phyloP scores from a whole-genome alignment of 2,113 vertebrate genomes.

The Aleadryas rufinucha region DNA sequence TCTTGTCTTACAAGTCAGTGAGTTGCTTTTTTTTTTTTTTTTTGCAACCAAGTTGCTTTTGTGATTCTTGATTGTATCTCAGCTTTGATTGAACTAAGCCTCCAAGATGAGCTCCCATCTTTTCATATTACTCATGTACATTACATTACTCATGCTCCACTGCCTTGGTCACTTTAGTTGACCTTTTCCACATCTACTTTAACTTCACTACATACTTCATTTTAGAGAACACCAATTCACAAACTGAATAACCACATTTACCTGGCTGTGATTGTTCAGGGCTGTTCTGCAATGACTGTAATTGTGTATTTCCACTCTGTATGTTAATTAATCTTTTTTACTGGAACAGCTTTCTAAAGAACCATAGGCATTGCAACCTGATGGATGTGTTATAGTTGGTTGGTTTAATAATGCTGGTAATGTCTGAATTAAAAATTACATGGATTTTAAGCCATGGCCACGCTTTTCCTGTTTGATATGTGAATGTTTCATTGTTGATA shows the following conservation, averaged over 20 bases:
- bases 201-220: not conserved
- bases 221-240: not conserved
- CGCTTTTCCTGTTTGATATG: not conserved
- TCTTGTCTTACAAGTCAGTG: not conserved
- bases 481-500: not conserved
- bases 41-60: not conserved
- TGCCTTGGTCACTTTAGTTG: not conserved
- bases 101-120: not conserved
- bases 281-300: not conserved
- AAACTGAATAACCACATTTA: not conserved
- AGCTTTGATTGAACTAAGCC: not conserved
- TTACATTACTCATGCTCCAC: not conserved
- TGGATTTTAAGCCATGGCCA: not conserved
- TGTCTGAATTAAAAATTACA: not conserved
- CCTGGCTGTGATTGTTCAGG: not conserved
- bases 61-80: not conserved
- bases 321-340: not conserved
- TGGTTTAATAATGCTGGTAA: not conserved
- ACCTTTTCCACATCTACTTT: not conserved
- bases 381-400: not conserved
- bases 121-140: not conserved
- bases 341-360: not conserved
- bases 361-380: not conserved
- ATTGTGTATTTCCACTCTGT: not conserved
- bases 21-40: not conserved